Evolutionary conservation across 2,888 invertebrate genomes (phyloP), one percentile per base, ranked within the genome.

Genomic region (Meiosimyza decipiens): DNA sequence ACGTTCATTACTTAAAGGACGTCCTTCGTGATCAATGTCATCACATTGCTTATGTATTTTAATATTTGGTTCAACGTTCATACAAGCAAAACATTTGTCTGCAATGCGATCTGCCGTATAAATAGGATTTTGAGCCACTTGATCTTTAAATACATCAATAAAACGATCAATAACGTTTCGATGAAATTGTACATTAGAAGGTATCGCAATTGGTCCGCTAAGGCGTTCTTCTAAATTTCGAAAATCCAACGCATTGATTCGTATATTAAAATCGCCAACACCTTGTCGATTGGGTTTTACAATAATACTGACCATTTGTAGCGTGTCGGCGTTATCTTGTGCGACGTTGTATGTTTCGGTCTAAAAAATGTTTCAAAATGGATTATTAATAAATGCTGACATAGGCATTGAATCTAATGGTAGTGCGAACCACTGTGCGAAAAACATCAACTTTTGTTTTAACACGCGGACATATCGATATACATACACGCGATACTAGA

Each of bases 21-120:
- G 80, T 6, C 83, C 88, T n/a, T 86, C 84, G 16, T 88, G 88
- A 66, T 88, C 88, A 6, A 84, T 78, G 69, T 87, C 87, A 16
- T 88, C 84, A 83, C 95, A 97, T 71, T 90, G 90, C 80, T 92
- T 93, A 77, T 90, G 90, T 71, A 95, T 89, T 86, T 95, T 97
- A 66, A 94, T 92, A 85, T 95, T 93, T 0, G 97, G 92, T 28
- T 87, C 87, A 16, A 89, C 90, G 81, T 93, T 91, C 93, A 96
- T 94, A 82, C 97, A 97, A 1, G 97, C 97, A 76, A 96, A 94
- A 83, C 97, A 97, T 73, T 90, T 89, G 76, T 96, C 96, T 54
- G 92, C 83, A 76, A 93, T 93, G 91, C 95, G 83, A 92, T 95
- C 84, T 71, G 88, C 87, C 22, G 75, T 80, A 81, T 91, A 92